These are phyloP conservation scores for Echiichthys vipera DNA, from an alignment of 2,797 vertebrate species.

Conservation along the genomic window DNA sequence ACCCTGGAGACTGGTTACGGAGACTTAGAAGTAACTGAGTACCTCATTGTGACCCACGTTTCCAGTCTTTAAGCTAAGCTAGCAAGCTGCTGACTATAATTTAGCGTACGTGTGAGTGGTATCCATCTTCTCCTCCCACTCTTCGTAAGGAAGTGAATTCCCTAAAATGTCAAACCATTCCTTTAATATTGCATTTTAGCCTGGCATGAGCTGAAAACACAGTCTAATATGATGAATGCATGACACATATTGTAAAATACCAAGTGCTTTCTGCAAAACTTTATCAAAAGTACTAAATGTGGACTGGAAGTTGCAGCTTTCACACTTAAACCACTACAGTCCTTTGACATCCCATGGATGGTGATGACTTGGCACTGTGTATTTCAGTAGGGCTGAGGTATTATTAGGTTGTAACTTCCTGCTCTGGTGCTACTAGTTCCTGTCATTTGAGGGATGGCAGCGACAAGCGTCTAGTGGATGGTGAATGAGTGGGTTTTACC, in stretches of 20 bases:
- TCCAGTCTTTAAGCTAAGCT: too few species aligned
- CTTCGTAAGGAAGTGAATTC: too few species aligned
- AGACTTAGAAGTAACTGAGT: background rate
- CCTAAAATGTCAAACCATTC: too few species aligned
- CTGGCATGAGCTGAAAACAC: background rate
- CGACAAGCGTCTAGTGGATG: conserved; percentile 43
- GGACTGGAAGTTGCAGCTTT: background rate
- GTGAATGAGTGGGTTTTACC: conserved; percentile 59
- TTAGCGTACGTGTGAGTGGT: too few species aligned
- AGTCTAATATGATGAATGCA: background rate
- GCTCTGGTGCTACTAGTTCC: conserved; percentile 6
- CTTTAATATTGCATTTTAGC: background rate
- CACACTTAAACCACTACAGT: background rate
- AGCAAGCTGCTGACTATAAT: too few species aligned
- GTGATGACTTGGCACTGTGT: conserved; percentile 6
- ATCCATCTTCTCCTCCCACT: too few species aligned
- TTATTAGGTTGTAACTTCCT: conserved; percentile 9
- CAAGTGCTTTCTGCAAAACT: background rate
- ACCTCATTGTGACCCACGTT: background rate
- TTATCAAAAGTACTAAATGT: background rate
- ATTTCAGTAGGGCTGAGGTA: conserved; percentile 51
- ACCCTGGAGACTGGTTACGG: background rate
- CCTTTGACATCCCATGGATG: conserved; percentile 20
- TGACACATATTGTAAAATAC: background rate
- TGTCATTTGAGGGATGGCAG: conserved; percentile 29